A percentile compares a stretch with the other conserved stretches of the same genome.
These are phyloP conservation scores for Thermophis baileyi DNA, from an alignment of 2,113 vertebrate species.

Conservation along the genomic window DNA sequence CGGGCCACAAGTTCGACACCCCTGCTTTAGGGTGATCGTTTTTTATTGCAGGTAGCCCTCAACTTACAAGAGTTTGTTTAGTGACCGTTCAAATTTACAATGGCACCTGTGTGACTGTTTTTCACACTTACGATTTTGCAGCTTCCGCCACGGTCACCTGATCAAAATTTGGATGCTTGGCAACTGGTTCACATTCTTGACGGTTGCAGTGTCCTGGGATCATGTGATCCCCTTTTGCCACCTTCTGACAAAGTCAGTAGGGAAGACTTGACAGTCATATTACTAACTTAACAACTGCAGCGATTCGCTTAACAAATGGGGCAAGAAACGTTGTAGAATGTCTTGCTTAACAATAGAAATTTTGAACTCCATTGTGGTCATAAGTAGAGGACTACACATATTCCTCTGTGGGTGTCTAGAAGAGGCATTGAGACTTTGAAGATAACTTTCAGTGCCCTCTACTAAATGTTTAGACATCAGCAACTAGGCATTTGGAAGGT, in stretches of 20 bases:
- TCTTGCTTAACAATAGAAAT: neutral
- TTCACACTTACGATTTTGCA: neutral
- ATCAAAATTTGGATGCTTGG: neutral
- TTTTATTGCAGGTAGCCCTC: neutral
- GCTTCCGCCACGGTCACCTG: neutral
- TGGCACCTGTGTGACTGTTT: neutral
- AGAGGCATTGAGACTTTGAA: neutral
- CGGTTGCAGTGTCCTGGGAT: neutral
- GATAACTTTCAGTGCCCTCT: neutral
- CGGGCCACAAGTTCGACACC: too few relatives aligned
- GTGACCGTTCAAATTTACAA: neutral
- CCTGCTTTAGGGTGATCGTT: neutral
- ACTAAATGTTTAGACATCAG: neutral
- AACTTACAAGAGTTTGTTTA: neutral
- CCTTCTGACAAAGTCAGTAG: neutral
- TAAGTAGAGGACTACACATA: neutral
- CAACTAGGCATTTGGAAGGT: neutral
- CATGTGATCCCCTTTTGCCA: neutral
- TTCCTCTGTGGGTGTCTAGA: neutral
- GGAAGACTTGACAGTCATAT: neutral
- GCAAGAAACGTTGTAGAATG: neutral
- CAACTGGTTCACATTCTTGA: neutral
- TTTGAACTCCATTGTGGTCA: neutral
- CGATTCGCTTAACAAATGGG: neutral
- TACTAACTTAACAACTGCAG: neutral